phyloP scores from a whole-genome alignment of 2,888 invertebrate genomes.

The Callyntrura guangdongensis region DNA sequence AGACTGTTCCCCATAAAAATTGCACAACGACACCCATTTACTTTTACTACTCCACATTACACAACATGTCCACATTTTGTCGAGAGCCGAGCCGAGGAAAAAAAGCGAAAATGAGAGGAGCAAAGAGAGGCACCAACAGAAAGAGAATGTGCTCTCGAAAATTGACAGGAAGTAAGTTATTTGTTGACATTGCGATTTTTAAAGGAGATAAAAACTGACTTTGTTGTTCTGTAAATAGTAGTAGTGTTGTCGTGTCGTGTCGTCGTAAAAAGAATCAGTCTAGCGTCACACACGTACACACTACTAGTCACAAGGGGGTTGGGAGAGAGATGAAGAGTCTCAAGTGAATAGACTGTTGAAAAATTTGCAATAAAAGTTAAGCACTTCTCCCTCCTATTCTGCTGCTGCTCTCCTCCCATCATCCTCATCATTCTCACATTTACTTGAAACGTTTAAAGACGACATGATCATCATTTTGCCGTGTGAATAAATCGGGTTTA shows the following conservation, averaged over 20 bases:
- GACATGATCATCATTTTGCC: not conserved
- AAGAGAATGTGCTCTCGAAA: slow-evolving; percentile 21
- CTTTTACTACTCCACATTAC: slow-evolving; percentile 34
- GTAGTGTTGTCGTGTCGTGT: slow-evolving; percentile 32
- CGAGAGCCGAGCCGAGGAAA: no score
- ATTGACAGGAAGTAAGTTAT: slow-evolving; percentile 77
- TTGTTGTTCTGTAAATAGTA: slow-evolving; percentile 7
- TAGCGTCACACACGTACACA: not conserved
- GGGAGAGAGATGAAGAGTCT: slow-evolving; percentile 37
- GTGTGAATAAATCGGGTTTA: slow-evolving; percentile 4
- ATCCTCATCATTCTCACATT: no score
- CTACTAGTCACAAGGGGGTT: not conserved
- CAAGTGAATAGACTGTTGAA: slow-evolving; percentile 49
- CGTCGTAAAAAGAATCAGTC: slow-evolving; percentile 9
- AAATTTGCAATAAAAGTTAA: slow-evolving; percentile 46
- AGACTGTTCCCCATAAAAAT: not conserved
- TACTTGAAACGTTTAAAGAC: no score
- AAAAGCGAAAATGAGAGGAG: no score
- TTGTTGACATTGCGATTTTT: slow-evolving; percentile 74
- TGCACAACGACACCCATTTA: slow-evolving; percentile 23
- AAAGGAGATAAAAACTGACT: slow-evolving; percentile 57
- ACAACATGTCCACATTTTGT: not conserved
- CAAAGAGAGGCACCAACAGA: not conserved
- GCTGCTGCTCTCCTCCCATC: not conserved
- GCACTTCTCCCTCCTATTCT: not conserved